Percentiles rank a stretch among this genome's conserved stretches.
Conservation (phyloP, 2,888 invertebrate genomes). For the Troglohyphantes excavatus region DNA sequence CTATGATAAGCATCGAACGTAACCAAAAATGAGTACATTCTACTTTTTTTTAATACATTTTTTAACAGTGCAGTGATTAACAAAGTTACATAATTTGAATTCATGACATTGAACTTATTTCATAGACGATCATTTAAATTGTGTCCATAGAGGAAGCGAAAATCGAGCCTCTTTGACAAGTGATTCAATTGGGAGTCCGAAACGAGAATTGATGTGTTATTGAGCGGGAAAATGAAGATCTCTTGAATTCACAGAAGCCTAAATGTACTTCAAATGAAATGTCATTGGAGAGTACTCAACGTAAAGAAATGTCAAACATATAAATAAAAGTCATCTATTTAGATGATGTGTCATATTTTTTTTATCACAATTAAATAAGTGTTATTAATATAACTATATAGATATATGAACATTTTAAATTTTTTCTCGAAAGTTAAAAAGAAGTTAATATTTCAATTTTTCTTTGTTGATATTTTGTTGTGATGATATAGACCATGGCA, state of each 20-base stretch:
- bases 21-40: too few relatives aligned
- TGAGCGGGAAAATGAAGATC: background rate
- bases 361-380: background rate
- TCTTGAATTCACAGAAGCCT: conserved; percentile 5
- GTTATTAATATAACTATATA: too few relatives aligned
- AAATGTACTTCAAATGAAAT: background rate
- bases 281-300: background rate
- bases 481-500: too few relatives aligned
- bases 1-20: too few relatives aligned
- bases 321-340: background rate
- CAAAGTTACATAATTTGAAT: too few relatives aligned
- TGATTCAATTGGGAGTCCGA: background rate
- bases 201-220: background rate
- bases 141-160: background rate
- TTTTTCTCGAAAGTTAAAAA: too few relatives aligned
- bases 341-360: background rate
- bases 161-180: background rate
- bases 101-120: too few relatives aligned
- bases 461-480: too few relatives aligned
- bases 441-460: too few relatives aligned
- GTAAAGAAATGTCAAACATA: background rate
- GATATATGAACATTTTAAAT: too few relatives aligned
- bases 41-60: too few relatives aligned
- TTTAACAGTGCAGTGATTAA: too few relatives aligned
- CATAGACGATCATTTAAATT: background rate